Conservation (phyloP, 2,797 vertebrate species). For the Vireo griseus region DNA sequence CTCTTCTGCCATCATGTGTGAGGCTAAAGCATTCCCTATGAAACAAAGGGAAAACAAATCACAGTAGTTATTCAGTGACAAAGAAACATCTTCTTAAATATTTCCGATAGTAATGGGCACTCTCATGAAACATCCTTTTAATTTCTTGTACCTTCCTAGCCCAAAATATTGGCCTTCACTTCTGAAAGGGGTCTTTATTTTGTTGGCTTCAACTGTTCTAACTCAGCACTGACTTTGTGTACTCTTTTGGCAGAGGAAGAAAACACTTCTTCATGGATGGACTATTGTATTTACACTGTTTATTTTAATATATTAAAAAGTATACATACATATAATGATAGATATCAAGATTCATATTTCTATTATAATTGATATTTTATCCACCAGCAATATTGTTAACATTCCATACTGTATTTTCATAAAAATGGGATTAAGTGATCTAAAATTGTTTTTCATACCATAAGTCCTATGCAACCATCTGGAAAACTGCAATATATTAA, state of each 20-base stretch:
- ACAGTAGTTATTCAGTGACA: not conserved
- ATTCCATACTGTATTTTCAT: not conserved
- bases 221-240: not conserved
- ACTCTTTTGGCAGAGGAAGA: not conserved
- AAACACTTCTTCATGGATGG: not conserved
- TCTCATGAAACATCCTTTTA: not conserved
- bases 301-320: not conserved
- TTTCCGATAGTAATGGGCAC: not conserved
- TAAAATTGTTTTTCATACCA: not conserved
- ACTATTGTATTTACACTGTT: not conserved
- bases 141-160: not conserved
- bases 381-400: not conserved
- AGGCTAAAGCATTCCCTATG: not conserved
- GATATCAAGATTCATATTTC: not conserved
- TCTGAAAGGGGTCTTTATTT: not conserved
- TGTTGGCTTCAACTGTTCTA: not conserved
- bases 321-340: not conserved
- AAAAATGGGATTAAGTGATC: not conserved
- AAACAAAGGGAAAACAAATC: not conserved
- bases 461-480: not conserved
- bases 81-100: not conserved
- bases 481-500: not conserved
- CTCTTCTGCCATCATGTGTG: conserved; percentile 1
- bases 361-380: not conserved
- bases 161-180: not conserved